Evolutionary conservation across 2,888 invertebrate species (phyloP), one percentile per base, ranked within the genome.

Genomic region (Melieria crassipennis): DNA sequence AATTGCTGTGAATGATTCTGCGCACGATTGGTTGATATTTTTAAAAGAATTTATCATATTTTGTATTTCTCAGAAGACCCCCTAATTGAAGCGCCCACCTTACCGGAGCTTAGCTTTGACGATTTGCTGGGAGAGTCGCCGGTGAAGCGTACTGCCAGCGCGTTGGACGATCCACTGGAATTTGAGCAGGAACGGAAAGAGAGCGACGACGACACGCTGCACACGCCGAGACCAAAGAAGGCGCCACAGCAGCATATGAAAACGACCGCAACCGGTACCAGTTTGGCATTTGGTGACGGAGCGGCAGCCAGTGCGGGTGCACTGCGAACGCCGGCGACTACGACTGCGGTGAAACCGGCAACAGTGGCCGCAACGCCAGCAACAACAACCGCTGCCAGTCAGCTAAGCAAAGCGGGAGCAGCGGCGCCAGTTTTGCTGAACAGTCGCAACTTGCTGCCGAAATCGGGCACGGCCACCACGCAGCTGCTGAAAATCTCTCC

Each of bases 71-170:
- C 30, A 73, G 55, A 75, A 83, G 84, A 83, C 70, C 72, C 77
- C 48, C 70, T 83, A n/a, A 79, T 79, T 16, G 83, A 83, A 65
- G 77, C 77, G 4, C 75, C 82, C 7, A 76, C 79, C 4, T 69
- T 84, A 69, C 83, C 81, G 4, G 85, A 84, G 68, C 69, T 84
- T 11, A 80, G 85, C 68, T 79, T 84, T 65, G 84, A 81, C 30
- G 85, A 85, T 76, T 73, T 78, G 11, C 73, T 78, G 16, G 84
- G 83, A n/a, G 72, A 80, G 48, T 75, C 82, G 43, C 75, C 82
- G 11, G 71, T 76, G 10, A 82, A 71, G 70, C 77, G 71, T 30
- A 48, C 55, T 13, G 57, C 50, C 45, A 69, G 13, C 7, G 63
- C 61, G 11, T 47, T 71, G 9, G 72, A 68, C 48, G 77, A 76